Conservation (phyloP, 2,113 vertebrate genomes). For the Amphilophus citrinellus region DNA sequence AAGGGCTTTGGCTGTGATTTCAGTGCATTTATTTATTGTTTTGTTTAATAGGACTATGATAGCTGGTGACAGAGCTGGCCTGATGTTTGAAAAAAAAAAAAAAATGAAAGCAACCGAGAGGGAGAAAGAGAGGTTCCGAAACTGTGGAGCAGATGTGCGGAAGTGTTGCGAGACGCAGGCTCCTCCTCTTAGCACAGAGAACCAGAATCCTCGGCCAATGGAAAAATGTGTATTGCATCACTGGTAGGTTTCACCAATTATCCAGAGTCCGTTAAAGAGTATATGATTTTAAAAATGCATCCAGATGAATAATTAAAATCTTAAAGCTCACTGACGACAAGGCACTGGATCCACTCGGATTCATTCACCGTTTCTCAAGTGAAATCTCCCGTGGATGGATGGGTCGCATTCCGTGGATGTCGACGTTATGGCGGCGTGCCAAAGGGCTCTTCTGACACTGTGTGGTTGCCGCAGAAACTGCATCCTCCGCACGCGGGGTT, state of each 20-base stretch:
- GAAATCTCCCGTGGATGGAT: not conserved
- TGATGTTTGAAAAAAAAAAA: not conserved
- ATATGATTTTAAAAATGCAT: not conserved
- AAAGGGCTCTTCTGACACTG: conserved; percentile 75
- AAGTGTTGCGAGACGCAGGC: conserved; percentile 55
- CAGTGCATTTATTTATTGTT: not conserved
- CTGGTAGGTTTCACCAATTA: conserved; percentile 3
- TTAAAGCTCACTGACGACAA: not conserved
- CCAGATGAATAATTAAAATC: not conserved
- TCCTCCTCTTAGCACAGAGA: conserved; percentile 54
- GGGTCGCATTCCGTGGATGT: not conserved
- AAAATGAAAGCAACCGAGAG: not conserved
- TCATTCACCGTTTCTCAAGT: not conserved
- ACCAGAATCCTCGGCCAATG: conserved; percentile 15
- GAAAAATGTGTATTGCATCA: not conserved
- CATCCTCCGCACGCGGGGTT: conserved; percentile 29
- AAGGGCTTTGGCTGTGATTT: not conserved
- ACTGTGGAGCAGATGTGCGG: conserved; percentile 75
- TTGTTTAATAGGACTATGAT: not conserved
- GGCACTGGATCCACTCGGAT: not conserved
- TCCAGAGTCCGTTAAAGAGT: not conserved
- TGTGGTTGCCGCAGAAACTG: conserved; percentile 65
- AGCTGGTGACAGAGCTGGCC: no score
- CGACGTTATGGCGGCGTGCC: conserved; percentile 38
- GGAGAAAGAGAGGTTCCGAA: conserved; percentile 12